These are phyloP conservation scores for Rhizomys pruinosus DNA, from an alignment of 2,113 vertebrate species.

Conservation along the genomic window DNA sequence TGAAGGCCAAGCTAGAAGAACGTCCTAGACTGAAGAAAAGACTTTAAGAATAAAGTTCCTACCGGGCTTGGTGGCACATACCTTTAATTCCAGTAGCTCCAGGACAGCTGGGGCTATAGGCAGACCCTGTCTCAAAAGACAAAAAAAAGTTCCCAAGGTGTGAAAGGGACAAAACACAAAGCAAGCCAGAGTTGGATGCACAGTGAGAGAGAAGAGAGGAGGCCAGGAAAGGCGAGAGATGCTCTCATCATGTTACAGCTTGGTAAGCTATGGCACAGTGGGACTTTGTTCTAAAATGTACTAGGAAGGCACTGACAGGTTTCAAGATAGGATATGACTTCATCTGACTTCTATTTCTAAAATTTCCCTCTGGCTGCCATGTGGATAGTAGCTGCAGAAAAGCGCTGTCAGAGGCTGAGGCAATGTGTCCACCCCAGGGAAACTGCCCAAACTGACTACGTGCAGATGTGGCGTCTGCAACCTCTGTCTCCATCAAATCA, in stretches of 20 bases:
- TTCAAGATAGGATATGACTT: background rate
- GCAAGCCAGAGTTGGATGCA: background rate
- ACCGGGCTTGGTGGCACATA: too few species aligned
- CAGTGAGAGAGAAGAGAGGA: background rate
- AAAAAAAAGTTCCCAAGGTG: background rate
- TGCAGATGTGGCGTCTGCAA: background rate
- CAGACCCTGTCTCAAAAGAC: too few species aligned
- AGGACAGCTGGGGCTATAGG: too few species aligned
- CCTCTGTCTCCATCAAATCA: background rate
- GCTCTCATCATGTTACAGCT: background rate
- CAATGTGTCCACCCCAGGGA: background rate
- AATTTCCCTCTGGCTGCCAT: background rate
- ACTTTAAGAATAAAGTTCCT: background rate
- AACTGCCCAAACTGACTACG: background rate
- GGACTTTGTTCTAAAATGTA: constrained; percentile 43
- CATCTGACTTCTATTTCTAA: constrained; percentile 33
- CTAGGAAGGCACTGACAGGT: constrained; percentile 6
- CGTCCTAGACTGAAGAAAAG: background rate
- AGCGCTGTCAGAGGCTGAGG: background rate
- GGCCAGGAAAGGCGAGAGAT: background rate
- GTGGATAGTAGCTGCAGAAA: background rate
- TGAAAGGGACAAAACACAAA: background rate
- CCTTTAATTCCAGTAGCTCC: too few species aligned
- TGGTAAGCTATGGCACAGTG: background rate
- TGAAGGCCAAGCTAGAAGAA: background rate